phyloP scores from a whole-genome alignment of 2,888 invertebrate species.

The Thera obeliscata region DNA sequence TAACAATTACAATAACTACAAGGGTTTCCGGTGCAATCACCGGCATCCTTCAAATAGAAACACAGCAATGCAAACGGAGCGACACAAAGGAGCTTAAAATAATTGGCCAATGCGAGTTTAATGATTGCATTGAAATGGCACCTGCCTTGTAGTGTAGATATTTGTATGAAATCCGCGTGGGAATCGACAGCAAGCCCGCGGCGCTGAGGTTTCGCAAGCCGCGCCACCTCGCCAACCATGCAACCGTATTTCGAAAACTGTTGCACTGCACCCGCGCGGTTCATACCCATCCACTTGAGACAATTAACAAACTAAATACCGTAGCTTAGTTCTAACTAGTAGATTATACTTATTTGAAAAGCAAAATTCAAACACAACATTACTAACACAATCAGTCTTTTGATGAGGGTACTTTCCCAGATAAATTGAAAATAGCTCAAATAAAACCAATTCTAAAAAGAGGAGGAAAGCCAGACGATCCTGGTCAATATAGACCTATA shows the following conservation, averaged over 20 bases:
- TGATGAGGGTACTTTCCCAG: no score
- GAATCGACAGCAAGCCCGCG: conserved; percentile 66
- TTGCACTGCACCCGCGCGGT: conserved; percentile 55
- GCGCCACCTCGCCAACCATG: conserved; percentile 44
- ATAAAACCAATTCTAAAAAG: no score
- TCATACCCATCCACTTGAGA: conserved; percentile 28
- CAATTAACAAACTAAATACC: conserved; percentile 3
- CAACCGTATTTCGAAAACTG: conserved; percentile 57
- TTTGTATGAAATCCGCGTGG: conserved; percentile 82
- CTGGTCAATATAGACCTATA: no score
- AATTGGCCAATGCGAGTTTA: conserved; percentile 60
- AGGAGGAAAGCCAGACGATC: no score
- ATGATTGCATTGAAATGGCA: conserved; percentile 68
- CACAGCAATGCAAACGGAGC: conserved; percentile 12
- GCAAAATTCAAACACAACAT: no score
- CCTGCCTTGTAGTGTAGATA: conserved; percentile 63
- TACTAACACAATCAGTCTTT: no score
- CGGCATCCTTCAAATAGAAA: background rate
- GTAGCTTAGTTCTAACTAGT: no score
- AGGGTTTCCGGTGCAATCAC: no score
- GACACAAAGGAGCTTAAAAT: conserved; percentile 52
- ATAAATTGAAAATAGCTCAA: no score
- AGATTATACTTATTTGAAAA: no score
- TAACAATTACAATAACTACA: no score
- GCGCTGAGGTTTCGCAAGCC: conserved; percentile 46